These are phyloP conservation scores for Aethes cnicana DNA, from an alignment of 2,888 invertebrate species.

Conservation along the genomic window DNA sequence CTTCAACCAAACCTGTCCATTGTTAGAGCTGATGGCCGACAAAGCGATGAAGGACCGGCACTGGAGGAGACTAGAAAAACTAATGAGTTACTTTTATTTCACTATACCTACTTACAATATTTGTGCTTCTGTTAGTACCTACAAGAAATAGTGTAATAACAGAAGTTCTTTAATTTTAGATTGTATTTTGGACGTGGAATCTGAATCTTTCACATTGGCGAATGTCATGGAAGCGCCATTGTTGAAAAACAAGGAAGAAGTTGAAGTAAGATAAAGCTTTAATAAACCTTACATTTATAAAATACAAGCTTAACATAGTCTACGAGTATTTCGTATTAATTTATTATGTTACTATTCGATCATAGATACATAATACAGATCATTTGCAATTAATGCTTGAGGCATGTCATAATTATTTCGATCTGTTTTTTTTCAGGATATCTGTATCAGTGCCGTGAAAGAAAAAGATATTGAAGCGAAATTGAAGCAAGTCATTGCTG, in stretches of 20 bases:
- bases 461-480: slow-evolving; percentile 96
- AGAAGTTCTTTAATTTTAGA: slow-evolving; percentile 46
- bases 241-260: slow-evolving; percentile 91
- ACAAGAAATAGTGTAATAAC: neutral
- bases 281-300: no score
- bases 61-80: slow-evolving; percentile 84
- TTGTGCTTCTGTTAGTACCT: slow-evolving; percentile 1
- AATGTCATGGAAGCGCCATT: slow-evolving; percentile 93
- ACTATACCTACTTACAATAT: neutral
- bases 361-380: no score
- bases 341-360: slow-evolving; percentile 1
- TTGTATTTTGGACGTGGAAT: slow-evolving; percentile 89
- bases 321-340: no score
- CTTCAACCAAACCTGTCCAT: slow-evolving; percentile 93
- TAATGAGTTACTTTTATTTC: slow-evolving; percentile 59
- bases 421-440: slow-evolving; percentile 84
- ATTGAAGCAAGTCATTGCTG: slow-evolving; percentile 89
- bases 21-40: slow-evolving; percentile 93
- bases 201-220: slow-evolving; percentile 89
- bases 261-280: slow-evolving; percentile 90
- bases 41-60: slow-evolving; percentile 92
- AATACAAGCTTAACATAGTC: no score
- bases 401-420: no score
- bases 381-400: no score
- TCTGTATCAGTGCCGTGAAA: slow-evolving; percentile 94